A percentile compares a stretch with the other conserved stretches of the same genome.
phyloP scores from a whole-genome alignment of 64 coral and sea anemone species.

The Porites australiensis region DNA sequence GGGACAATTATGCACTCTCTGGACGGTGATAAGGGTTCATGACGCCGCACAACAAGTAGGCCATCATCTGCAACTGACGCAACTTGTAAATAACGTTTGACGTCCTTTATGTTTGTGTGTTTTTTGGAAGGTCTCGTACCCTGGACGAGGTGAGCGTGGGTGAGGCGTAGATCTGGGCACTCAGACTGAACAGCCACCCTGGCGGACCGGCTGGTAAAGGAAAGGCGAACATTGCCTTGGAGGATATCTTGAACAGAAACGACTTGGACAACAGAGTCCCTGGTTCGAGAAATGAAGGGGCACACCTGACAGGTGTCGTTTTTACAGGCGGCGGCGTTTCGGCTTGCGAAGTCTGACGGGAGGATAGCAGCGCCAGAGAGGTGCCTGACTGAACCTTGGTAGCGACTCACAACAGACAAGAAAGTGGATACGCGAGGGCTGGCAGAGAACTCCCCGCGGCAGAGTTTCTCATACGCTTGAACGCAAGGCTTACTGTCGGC shows the following conservation, averaged over 20 bases:
- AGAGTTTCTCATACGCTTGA: too few relatives aligned
- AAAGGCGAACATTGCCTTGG: slow-evolving; percentile 37
- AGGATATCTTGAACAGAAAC: slow-evolving; percentile 43
- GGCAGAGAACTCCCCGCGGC: too few relatives aligned
- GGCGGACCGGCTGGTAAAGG: slow-evolving; percentile 55
- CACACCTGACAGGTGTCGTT: slow-evolving; percentile 34
- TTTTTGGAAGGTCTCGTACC: too few relatives aligned
- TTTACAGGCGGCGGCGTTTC: slow-evolving; percentile 44
- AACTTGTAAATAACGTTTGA: too few relatives aligned
- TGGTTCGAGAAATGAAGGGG: background rate
- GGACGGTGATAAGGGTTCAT: slow-evolving; percentile 37
- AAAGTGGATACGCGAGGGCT: too few relatives aligned
- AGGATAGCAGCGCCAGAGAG: slow-evolving; percentile 25
- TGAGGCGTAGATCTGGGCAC: too few relatives aligned
- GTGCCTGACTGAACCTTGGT: slow-evolving; percentile 27
- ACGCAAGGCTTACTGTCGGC: too few relatives aligned
- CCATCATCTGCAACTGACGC: slow-evolving; percentile 50
- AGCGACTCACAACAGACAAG: too few relatives aligned
- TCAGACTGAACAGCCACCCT: slow-evolving; percentile 8
- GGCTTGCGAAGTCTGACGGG: slow-evolving; percentile 6
- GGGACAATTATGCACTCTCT: slow-evolving; percentile 50
- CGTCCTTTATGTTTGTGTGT: too few relatives aligned
- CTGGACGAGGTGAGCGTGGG: too few relatives aligned
- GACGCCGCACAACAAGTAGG: slow-evolving; percentile 54
- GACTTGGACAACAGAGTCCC: slow-evolving; percentile 7